Evolutionary conservation across 1,140 invertebrate species (phyloP), one percentile per base, ranked within the genome.

Genomic region (Drosophila nebulosa): DNA sequence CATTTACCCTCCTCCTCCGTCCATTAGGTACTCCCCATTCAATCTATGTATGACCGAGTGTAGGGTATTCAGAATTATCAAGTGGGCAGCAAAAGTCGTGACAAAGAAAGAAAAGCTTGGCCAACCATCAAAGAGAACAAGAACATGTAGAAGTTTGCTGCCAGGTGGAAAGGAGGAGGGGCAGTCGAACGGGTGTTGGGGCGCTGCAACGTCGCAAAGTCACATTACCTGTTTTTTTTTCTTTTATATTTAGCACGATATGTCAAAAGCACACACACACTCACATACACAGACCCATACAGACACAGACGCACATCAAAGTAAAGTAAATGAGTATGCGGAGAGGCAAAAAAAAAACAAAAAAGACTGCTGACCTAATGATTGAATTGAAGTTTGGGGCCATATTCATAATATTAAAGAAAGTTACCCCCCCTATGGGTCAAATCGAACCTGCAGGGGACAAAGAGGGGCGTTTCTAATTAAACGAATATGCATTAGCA

Each of bases 251-350:
- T 53, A 78, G 69, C 74, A 77, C 78, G 64, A 78, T 74, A 78
- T 81, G 79, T 81, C 78, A 81, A 69, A 69, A 74, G 73, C 71
- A 68, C 64, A 59, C 30, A 24, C 70, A 35, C 24, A 55, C 30
- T 42, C 55, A 46, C n/a, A 27, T 10, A 39, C 35, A 59, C 32
- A 42, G 32, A 70, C 61, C 35, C 62, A 51, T 42, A 64, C 21
- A 16, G 24, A 4, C 2, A 24, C 2, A 24, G 4, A 24, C 30
- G 12, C 9, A 32, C 0, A 14, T 6, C 10, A 6, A 18, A 42
- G 14, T 42, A 42, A 42, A 14, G 14, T 18, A 42, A 22, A 36
- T 2, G 36, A 22, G 10, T 32, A 14, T 27, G 10, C 18, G 27
- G 55, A n/a, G 30, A n/a, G 14, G 16, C 3, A 57, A 6, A 27